phyloP scores from a whole-genome alignment of 2,888 invertebrate genomes.

The Therioaphis trifolii region DNA sequence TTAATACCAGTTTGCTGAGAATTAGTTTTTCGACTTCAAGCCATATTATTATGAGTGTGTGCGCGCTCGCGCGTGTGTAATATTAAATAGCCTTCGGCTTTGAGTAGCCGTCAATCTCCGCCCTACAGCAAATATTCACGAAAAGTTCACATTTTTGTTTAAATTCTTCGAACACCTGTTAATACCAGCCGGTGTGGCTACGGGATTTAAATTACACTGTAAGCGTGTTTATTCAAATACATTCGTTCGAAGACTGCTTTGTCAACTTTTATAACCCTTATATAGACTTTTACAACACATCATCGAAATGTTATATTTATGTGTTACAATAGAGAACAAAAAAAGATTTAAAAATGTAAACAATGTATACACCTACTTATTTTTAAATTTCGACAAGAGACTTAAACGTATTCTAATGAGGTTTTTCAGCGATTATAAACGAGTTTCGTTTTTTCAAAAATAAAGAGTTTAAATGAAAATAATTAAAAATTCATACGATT shows the following conservation, averaged over 20 bases:
- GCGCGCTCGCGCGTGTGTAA: not conserved
- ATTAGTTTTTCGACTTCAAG: not conserved
- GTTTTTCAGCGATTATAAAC: no score
- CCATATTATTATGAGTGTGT: not conserved
- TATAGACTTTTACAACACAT: no score
- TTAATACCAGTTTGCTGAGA: not conserved
- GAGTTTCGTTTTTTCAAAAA: no score
- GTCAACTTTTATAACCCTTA: no score
- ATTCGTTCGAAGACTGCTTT: no score
- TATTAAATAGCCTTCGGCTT: conserved; percentile 27
- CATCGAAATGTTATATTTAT: no score
- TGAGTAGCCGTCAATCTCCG: conserved; percentile 20
- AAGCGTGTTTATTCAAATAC: not conserved
- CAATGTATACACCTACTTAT: no score
- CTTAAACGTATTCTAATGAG: no score
- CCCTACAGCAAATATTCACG: conserved; percentile 1
- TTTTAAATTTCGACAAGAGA: no score
- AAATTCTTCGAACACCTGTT: not conserved
- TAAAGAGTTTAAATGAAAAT: not conserved
- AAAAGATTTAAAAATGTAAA: no score
- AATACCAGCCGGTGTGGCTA: not conserved
- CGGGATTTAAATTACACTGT: not conserved
- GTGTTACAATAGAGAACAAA: no score
- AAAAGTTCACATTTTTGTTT: conserved; percentile 4
- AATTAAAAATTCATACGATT: conserved; percentile 2